These are phyloP conservation scores for Polydesmus complanatus DNA, from an alignment of 2,888 invertebrate genomes.

Conservation along the genomic window DNA sequence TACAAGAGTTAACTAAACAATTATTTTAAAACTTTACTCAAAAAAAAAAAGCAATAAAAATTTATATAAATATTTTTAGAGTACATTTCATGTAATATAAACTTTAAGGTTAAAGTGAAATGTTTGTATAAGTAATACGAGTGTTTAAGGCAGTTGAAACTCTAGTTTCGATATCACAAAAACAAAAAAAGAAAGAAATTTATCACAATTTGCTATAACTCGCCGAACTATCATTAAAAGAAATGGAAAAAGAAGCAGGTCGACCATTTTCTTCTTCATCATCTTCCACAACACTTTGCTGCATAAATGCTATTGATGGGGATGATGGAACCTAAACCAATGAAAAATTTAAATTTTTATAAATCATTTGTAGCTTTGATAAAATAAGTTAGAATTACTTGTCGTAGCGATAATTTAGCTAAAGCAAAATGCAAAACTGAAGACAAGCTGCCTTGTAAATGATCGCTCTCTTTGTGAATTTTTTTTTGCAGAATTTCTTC, in stretches of 20 bases:
- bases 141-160: no score
- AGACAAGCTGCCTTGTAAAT: slow-evolving; percentile 17
- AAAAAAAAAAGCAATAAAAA: no score
- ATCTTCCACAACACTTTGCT: not conserved
- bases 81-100: no score
- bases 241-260: not conserved
- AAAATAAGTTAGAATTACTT: not conserved
- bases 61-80: no score
- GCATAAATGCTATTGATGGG: not conserved
- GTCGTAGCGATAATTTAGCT: not conserved
- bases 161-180: no score
- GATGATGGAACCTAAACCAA: not conserved
- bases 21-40: no score
- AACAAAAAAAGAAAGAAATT: no score
- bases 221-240: not conserved
- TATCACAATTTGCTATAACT: not conserved
- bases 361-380: not conserved
- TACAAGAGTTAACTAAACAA: no score
- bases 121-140: no score
- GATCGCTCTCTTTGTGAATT: slow-evolving; percentile 30
- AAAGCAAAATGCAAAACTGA: slow-evolving; percentile 5
- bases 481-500: slow-evolving; percentile 32
- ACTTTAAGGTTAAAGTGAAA: no score
- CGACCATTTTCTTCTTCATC: not conserved
- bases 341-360: not conserved